phyloP scores from a whole-genome alignment of 2,113 vertebrate species.

The Sula dactylatra region DNA sequence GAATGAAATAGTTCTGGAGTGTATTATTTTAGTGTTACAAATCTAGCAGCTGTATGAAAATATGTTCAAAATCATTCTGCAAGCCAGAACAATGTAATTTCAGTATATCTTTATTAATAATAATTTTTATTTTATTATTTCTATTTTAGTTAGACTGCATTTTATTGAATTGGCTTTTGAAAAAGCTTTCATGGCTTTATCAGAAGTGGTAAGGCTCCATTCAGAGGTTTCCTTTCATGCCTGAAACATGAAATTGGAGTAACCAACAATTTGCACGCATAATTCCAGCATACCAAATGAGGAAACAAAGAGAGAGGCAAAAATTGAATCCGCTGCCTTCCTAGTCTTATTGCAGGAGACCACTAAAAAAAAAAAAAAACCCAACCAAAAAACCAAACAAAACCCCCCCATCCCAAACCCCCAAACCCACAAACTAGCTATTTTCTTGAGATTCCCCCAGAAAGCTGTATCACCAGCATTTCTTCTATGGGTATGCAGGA shows the following conservation, averaged over 20 bases:
- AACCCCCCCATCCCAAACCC: no score
- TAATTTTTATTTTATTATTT: neutral
- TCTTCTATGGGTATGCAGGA: neutral
- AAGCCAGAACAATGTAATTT: slow-evolving; percentile 20
- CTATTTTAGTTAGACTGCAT: neutral
- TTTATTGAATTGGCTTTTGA: slow-evolving; percentile 17
- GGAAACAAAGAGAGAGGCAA: slow-evolving; percentile 15
- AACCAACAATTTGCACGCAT: slow-evolving; percentile 35
- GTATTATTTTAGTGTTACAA: neutral
- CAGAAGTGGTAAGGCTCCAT: neutral
- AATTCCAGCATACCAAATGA: slow-evolving; percentile 28
- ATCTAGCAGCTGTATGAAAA: slow-evolving; percentile 18
- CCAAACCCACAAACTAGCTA: neutral
- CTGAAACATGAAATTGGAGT: slow-evolving; percentile 35
- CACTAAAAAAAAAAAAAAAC: neutral
- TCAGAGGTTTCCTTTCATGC: slow-evolving; percentile 40
- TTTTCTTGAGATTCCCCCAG: neutral
- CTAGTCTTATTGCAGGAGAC: neutral
- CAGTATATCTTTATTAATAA: neutral
- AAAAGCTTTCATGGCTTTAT: slow-evolving; percentile 17
- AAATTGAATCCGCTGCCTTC: neutral
- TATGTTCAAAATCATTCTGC: slow-evolving; percentile 18
- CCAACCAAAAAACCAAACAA: no score
- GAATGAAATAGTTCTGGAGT: slow-evolving; percentile 19
- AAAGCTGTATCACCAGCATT: slow-evolving; percentile 7